These are phyloP conservation scores for Ophioninae sp. DNA, from an alignment of 2,888 invertebrate genomes.

Conservation along the genomic window DNA sequence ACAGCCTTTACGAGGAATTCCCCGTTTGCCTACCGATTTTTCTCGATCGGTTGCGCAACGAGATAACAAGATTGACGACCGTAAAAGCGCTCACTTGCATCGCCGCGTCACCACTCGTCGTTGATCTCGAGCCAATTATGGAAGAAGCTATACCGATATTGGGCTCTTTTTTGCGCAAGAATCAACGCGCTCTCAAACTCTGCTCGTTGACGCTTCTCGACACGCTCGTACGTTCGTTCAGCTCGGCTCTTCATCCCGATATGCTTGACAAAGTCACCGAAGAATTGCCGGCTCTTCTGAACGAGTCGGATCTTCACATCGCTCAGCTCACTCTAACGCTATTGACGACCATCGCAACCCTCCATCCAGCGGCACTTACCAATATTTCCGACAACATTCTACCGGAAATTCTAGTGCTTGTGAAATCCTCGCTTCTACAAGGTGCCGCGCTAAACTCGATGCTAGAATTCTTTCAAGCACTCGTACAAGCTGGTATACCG, in stretches of 20 bases:
- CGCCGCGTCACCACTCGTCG: conserved; percentile 93
- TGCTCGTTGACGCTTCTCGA: conserved; percentile 94
- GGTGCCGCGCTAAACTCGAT: conserved; percentile 95
- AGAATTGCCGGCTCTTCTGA: conserved; percentile 94
- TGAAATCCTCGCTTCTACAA: conserved; percentile 95
- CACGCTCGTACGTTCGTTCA: conserved; percentile 94
- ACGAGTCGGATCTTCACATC: conserved; percentile 97
- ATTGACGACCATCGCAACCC: conserved; percentile 90
- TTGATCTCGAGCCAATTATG: conserved; percentile 91
- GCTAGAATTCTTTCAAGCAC: conserved; percentile 95
- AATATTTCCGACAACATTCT: conserved; percentile 89
- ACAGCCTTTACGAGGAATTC: conserved; percentile 90
- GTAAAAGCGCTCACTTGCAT: conserved; percentile 98
- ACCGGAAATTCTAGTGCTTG: conserved; percentile 92
- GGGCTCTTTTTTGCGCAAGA: conserved; percentile 97
- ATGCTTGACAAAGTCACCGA: conserved; percentile 90
- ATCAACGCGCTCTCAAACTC: conserved; percentile 96
- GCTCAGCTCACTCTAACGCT: conserved; percentile 94
- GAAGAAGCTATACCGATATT: conserved; percentile 94
- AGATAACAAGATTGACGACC: conserved; percentile 97
- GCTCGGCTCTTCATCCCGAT: conserved; percentile 86
- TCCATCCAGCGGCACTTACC: conserved; percentile 90
- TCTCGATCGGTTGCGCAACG: conserved; percentile 96
- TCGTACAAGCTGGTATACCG: conserved; percentile 91
- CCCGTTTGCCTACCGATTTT: conserved; percentile 95